These are phyloP conservation scores for Montipora efflorescens DNA, from an alignment of 64 coral and sea anemone species.

Conservation along the genomic window DNA sequence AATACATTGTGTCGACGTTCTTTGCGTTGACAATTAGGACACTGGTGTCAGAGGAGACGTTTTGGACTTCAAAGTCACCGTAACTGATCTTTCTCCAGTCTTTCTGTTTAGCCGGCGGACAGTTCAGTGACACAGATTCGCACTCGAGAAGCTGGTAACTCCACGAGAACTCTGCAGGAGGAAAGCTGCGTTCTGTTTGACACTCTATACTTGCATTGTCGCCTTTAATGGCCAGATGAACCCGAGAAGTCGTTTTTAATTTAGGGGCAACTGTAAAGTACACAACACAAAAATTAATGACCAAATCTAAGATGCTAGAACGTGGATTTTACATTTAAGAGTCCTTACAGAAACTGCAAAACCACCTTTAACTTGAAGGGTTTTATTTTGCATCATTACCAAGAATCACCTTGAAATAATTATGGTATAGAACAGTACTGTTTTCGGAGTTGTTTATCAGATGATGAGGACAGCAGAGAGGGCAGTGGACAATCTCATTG, in stretches of 20 bases:
- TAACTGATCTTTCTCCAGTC: not conserved
- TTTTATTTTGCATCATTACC: no score
- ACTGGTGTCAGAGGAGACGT: not conserved
- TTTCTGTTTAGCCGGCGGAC: not conserved
- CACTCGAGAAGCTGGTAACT: not conserved
- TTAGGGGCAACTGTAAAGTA: conserved; percentile 1
- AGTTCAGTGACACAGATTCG: not conserved
- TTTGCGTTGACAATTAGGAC: not conserved
- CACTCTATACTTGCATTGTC: not conserved
- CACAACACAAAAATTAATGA: not conserved
- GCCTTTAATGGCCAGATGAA: not conserved
- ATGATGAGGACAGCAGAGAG: no score
- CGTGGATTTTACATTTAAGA: no score
- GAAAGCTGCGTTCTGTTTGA: conserved; percentile 23
- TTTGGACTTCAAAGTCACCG: not conserved
- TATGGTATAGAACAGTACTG: no score
- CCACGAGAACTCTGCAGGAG: conserved; percentile 17
- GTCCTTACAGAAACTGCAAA: no score
- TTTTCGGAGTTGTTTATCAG: no score
- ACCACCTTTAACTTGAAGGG: no score
- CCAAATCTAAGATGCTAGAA: no score
- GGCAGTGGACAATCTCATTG: no score
- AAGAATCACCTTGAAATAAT: no score
- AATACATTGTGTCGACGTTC: not conserved
- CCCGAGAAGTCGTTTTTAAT: not conserved